These are phyloP conservation scores for Ophioderma brevispina DNA, from an alignment of 35 echinoderm and acorn worm genomes.

Conservation along the genomic window DNA sequence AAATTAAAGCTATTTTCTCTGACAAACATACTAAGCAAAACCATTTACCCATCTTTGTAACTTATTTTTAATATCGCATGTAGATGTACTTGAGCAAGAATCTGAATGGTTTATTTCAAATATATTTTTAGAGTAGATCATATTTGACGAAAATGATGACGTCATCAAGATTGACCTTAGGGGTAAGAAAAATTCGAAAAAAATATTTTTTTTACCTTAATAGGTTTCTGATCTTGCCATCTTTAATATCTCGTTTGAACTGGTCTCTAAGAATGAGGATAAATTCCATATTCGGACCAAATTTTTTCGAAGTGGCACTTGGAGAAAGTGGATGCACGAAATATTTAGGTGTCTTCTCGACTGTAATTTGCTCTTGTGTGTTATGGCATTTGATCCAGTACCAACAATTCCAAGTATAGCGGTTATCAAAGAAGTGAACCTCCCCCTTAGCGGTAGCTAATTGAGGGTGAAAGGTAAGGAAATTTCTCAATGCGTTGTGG, in stretches of 20 bases:
- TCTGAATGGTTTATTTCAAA: too few relatives aligned
- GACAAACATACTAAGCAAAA: too few relatives aligned
- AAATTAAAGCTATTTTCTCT: too few relatives aligned
- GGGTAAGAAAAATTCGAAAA: too few relatives aligned
- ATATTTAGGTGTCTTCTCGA: conserved; percentile 89
- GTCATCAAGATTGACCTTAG: too few relatives aligned
- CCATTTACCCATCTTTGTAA: too few relatives aligned
- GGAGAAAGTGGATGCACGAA: conserved; percentile 47
- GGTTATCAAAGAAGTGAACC: conserved; percentile 56
- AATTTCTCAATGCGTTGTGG: conserved; percentile 47
- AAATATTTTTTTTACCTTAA: too few relatives aligned
- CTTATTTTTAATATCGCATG: too few relatives aligned
- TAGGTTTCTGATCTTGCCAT: too few relatives aligned
- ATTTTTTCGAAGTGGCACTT: not conserved
- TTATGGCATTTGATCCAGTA: conserved; percentile 63
- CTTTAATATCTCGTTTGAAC: conserved; percentile 29
- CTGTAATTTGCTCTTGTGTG: conserved; percentile 51
- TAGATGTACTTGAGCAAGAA: too few relatives aligned
- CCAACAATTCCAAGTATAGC: conserved; percentile 50
- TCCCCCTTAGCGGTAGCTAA: conserved; percentile 38
- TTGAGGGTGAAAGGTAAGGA: conserved; percentile 50
- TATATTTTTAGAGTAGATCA: too few relatives aligned
- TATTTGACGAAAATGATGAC: too few relatives aligned
- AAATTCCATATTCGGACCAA: conserved; percentile 37
- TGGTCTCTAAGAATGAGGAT: conserved; percentile 54